Evolutionary conservation across 1,140 invertebrate species (phyloP).

Genomic region (Aphaenogaster ashmeadi): DNA sequence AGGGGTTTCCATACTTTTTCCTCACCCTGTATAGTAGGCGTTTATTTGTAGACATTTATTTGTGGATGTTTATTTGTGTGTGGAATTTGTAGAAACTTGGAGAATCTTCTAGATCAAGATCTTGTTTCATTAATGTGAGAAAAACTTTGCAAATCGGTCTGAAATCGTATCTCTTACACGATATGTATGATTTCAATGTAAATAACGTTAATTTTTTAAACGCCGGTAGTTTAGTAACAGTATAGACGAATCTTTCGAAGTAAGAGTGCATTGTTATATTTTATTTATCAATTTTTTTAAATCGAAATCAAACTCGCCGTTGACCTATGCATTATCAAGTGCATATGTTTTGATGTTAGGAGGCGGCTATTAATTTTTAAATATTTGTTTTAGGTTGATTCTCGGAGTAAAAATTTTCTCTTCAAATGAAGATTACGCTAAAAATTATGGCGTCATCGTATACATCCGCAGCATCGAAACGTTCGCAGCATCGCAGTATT

Average conservation of each 20-base stretch:
- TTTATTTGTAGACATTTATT: too few relatives aligned
- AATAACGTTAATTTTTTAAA: background rate
- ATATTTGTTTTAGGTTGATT: background rate
- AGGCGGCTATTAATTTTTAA: background rate
- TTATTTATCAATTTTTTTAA: background rate
- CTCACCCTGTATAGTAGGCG: too few relatives aligned
- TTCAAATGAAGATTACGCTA: background rate
- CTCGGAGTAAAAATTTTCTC: background rate
- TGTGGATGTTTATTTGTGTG: too few relatives aligned
- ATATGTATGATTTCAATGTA: background rate
- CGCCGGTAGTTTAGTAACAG: background rate
- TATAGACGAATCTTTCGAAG: background rate
- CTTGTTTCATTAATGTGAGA: background rate
- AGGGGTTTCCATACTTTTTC: too few relatives aligned
- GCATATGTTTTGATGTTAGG: background rate
- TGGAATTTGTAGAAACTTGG: background rate
- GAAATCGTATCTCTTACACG: background rate
- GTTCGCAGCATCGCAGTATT: slow-evolving; percentile 8
- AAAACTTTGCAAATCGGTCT: background rate
- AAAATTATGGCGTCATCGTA: background rate
- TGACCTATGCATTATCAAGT: background rate
- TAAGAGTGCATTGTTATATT: background rate
- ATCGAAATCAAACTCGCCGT: background rate
- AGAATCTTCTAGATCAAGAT: background rate
- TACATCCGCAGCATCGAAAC: background rate